A percentile compares a stretch with the other conserved stretches of the same genome.
Conservation (phyloP, 2,113 vertebrate genomes). For the Laterallus jamaicensis region DNA sequence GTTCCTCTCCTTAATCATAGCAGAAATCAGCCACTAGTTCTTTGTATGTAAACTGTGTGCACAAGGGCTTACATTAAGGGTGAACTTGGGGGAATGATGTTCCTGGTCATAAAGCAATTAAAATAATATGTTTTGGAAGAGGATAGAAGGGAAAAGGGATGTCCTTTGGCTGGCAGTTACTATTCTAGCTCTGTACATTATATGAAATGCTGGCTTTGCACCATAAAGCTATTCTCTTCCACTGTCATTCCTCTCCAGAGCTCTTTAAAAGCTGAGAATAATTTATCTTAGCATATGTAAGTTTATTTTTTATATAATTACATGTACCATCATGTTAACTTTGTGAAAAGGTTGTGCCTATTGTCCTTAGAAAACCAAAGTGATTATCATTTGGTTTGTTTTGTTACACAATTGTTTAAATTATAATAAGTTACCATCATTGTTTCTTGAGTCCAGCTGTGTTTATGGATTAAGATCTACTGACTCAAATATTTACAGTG, state of each 20-base stretch:
- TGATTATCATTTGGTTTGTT: conserved; percentile 78
- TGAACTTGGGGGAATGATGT: conserved; percentile 39
- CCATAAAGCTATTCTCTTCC: conserved; percentile 47
- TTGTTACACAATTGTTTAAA: conserved; percentile 83
- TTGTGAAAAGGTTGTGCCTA: conserved; percentile 74
- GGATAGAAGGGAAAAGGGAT: background rate
- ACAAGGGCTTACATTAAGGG: conserved; percentile 12
- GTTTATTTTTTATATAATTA: conserved; percentile 81
- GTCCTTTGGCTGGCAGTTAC: conserved; percentile 59
- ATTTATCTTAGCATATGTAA: conserved; percentile 77
- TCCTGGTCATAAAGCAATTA: conserved; percentile 54
- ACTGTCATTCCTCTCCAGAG: conserved; percentile 16
- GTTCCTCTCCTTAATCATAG: conserved; percentile 36
- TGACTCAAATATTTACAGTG: conserved; percentile 85
- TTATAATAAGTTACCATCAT: conserved; percentile 78
- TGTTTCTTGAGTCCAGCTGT: conserved; percentile 82
- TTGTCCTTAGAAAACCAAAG: conserved; percentile 81
- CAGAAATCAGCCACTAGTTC: conserved; percentile 26
- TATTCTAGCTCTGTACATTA: conserved; percentile 46
- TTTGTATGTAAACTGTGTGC: conserved; percentile 54
- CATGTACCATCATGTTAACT: conserved; percentile 73
- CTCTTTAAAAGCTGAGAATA: conserved; percentile 78
- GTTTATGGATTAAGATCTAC: conserved; percentile 84
- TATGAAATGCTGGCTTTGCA: conserved; percentile 54
- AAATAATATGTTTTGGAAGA: conserved; percentile 48